These are phyloP conservation scores for Galerucella calmariensis DNA, from an alignment of 2,888 invertebrate genomes.

Conservation along the genomic window DNA sequence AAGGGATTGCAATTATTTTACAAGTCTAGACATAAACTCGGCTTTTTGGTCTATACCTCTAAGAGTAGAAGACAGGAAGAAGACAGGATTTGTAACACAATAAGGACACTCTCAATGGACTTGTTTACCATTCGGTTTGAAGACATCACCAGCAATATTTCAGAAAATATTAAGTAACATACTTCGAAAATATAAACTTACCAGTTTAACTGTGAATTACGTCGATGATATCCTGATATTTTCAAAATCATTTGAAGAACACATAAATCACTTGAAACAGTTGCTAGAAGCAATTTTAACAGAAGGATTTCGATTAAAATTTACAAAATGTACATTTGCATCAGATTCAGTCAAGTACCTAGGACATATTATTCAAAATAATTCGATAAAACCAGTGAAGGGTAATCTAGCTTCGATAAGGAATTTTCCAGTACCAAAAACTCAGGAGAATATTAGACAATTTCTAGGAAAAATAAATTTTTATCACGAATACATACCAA, in stretches of 20 bases:
- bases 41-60: conserved; percentile 28
- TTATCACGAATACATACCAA: conserved; percentile 10
- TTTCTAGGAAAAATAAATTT: conserved; percentile 13
- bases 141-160: too few relatives aligned
- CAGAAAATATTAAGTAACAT: too few relatives aligned
- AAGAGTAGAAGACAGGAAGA: conserved; percentile 9
- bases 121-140: not conserved
- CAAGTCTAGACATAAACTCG: conserved; percentile 23
- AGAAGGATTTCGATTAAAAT: too few relatives aligned
- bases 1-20: not conserved
- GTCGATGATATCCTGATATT: too few relatives aligned
- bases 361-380: conserved; percentile 14
- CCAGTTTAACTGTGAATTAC: not conserved
- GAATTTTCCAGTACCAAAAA: not conserved
- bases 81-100: conserved; percentile 27
- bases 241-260: too few relatives aligned
- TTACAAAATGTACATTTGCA: not conserved
- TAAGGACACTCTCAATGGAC: conserved; percentile 27
- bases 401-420: not conserved
- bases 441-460: not conserved
- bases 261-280: too few relatives aligned
- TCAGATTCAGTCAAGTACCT: conserved; percentile 9
- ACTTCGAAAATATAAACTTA: too few relatives aligned
- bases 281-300: too few relatives aligned
- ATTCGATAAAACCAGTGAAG: not conserved